A percentile compares a stretch with the other conserved stretches of the same genome.
Evolutionary conservation across 2,888 invertebrate genomes (phyloP).

Genomic region (Argyra leucocephala): DNA sequence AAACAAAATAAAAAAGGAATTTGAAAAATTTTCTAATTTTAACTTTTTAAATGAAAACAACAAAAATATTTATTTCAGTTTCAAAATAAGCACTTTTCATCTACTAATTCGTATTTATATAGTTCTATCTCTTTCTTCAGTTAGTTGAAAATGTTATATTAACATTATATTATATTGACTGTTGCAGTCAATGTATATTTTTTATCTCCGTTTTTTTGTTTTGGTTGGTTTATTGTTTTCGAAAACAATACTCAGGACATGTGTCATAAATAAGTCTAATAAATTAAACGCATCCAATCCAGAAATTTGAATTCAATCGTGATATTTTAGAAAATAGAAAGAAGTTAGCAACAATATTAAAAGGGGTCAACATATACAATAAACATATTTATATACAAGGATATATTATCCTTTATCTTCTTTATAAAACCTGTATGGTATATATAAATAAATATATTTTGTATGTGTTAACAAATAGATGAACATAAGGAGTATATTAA

Average conservation of each 20-base stretch:
- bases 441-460: too few relatives aligned
- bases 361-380: neutral
- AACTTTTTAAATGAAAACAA: neutral
- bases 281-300: constrained; percentile 43
- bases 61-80: neutral
- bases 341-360: neutral
- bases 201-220: constrained; percentile 30
- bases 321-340: neutral
- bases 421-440: too few relatives aligned
- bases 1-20: neutral
- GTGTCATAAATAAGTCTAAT: constrained; percentile 42
- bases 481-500: too few relatives aligned
- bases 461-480: too few relatives aligned
- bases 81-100: neutral
- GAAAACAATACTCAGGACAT: constrained; percentile 24
- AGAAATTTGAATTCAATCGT: constrained; percentile 25
- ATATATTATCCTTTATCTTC: too few relatives aligned
- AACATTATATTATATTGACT: neutral
- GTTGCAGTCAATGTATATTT: constrained; percentile 10
- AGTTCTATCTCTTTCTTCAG: too few relatives aligned
- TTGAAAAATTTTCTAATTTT: neutral
- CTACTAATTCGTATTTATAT: too few relatives aligned
- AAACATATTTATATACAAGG: too few relatives aligned
- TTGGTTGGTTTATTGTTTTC: constrained; percentile 16
- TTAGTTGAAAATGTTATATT: neutral